Percentiles rank a stretch among this genome's conserved stretches.
phyloP scores from a whole-genome alignment of 2,888 invertebrate genomes.

The Exephanes ischioxanthus region DNA sequence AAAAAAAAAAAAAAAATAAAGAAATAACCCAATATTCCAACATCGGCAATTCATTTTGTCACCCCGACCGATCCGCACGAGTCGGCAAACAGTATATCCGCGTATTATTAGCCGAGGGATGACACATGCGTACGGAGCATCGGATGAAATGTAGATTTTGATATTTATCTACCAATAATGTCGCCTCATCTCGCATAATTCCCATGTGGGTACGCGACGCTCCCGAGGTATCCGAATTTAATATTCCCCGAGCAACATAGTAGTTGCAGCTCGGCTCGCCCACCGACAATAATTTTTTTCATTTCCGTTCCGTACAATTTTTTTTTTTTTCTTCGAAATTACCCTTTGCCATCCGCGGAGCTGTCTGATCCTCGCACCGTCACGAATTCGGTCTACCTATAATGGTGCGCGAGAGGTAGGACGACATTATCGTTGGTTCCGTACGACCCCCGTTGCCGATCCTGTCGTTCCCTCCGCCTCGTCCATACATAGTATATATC shows the following conservation, averaged over 20 bases:
- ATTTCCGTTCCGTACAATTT: not conserved
- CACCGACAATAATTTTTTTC: conserved; percentile 33
- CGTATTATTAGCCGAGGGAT: not conserved
- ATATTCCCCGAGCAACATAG: conserved; percentile 58
- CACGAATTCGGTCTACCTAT: conserved; percentile 22
- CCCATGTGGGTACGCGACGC: conserved; percentile 50
- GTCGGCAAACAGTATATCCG: not conserved
- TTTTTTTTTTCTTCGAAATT: conserved; percentile 38
- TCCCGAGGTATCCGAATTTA: conserved; percentile 60
- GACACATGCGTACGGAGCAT: not conserved
- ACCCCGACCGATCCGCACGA: not conserved
- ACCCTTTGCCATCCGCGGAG: conserved; percentile 26
- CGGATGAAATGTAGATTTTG: conserved; percentile 41
- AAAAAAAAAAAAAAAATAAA: not conserved
- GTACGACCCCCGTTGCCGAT: conserved; percentile 4
- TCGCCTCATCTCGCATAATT: conserved; percentile 50
- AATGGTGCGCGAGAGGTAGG: conserved; percentile 20
- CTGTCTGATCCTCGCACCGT: conserved; percentile 42
- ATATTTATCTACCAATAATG: conserved; percentile 62
- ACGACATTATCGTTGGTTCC: conserved; percentile 50
- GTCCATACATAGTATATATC: not conserved
- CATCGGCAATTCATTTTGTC: conserved; percentile 15
- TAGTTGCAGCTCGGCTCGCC: conserved; percentile 16
- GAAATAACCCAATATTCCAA: conserved; percentile 1
- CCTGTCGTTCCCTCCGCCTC: not conserved